Base-by-base conservation (phyloP, 2,113 vertebrate species). In the Oophaga pumilio region DNA sequence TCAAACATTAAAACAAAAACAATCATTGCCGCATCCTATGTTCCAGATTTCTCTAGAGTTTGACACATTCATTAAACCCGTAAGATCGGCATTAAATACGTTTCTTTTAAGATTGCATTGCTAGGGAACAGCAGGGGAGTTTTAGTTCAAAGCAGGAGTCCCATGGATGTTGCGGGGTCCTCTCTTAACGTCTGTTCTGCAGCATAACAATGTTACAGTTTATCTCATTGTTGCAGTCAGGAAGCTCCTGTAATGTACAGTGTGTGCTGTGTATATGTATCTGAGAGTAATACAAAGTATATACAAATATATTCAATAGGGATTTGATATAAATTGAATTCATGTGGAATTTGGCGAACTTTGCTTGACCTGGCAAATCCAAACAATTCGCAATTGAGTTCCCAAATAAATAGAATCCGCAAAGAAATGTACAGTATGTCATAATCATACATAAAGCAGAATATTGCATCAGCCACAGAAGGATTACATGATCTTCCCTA, bases 151-250 rank as follows among this genome's bases (percentile, higher is more conserved):
- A 92, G 89, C 87, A 84, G 68, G 90, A 88, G 89, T 89, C 90
- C 84, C 1, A 0, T 90, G 92, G 90, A 89, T 79, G 79, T 11
- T 0, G 28, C 60, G 88, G 87, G 89, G 92, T 92, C 89, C 90
- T 91, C 92, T 90, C 93, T 93, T 93, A 91, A 92, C 93, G 94
- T 94, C 92, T 94, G 93, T 92, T 94, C 90, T 89, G 88, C 93
- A 93, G 91, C 92, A 91, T 89, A 91, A 82, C 3, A 62, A 62
- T 20, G 9, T 22, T 8, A 9, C n/a, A 68, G 68, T 33, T 71
- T 71, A 71, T 71, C 26, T 71, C 26, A 5, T 26, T 33, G 24
- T 8, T 71, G 26, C 68, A 71, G 68, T 71, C 26, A 33, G 4
- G 3, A 24, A 14, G 24, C n/a, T 26, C 11, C 4, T 26, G 66